Evolutionary conservation across 1,140 invertebrate genomes (phyloP), one percentile per base, ranked within the genome.

Genomic region (Dryas iulia): DNA sequence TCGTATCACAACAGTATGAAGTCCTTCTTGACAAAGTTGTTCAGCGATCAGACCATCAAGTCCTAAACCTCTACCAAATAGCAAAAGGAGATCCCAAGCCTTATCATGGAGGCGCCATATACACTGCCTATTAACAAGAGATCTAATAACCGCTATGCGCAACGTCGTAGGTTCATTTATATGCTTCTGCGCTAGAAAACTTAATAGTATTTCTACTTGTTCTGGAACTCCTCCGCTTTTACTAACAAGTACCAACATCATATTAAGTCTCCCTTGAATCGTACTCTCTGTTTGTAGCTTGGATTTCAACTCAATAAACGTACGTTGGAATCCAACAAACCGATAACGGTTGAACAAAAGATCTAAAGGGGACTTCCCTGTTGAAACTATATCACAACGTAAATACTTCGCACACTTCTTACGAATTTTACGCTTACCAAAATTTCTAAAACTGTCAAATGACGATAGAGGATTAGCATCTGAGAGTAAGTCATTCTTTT

Each of bases 161-260:
- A 86, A 54, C 53, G 80, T 78, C 0, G 54, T 72, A 0, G 84
- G 76, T 58, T 89, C 87, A 52, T 89, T 87, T 28, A 7, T 71
- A 58, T 84, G 78, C 18, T 63, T 69, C 21, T 73, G 57, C 5
- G 74, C 63, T 10, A 87, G 35, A 3, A 82, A 75, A 23, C 69
- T 68, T 18, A 89, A 33, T 30, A 89, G 65, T 52, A 75, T 74
- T 25, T 74, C 69, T 5, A 87, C 67, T 31, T 76, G 72, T 8
- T 74, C 68, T 10, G 69, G 65, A 23, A 75, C 67, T 5, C 79
- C 76, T 11, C 84, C 84, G 33, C 73, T 78, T 66, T 89, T 89
- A 72, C 85, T 89, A 3, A 89, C 78, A 18, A 89, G 69, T 3
- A 89, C 84, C 1, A 86, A 67, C 39, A 87, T 72, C 54, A 87